Base-by-base conservation (phyloP, 2,888 invertebrate species). In the Ophioninae sp. region DNA sequence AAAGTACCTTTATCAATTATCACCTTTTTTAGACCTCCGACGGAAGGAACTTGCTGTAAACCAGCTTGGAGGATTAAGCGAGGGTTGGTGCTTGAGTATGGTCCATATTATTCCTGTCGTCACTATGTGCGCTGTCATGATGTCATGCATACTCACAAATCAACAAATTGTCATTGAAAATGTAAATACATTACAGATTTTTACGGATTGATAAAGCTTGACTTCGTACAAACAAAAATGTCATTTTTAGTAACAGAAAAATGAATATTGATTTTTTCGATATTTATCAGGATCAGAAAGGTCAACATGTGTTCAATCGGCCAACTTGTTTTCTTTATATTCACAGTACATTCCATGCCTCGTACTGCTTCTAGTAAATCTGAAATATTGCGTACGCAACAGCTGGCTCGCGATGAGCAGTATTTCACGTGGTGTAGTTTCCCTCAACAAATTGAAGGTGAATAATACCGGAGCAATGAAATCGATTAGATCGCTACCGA, bases 361-460 rank as follows among this genome's bases (percentile, higher is more conserved):
- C 39, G 87, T 88, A 0, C 74, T 89, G 7, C 86, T 88, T 69
- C 79, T 89, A 22, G 78, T 89, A 22, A 89, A 89, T 79, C 81
- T 89, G 3, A 89, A 89, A 77, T 85, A 87, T 51, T 89, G 89
- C 81, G 84, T 89, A 56, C 85, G 89, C 17, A 87, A 87, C 39
- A 89, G 89, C 56, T 89, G 88, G 88, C 80, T 89, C 44, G 89
- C 89, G 23, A 85, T 90, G 85, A 89, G 89, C 83, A 88, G 88
- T 77, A 88, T 90, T 74, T 88, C 89, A 8, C 86, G 87, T 75
- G 89, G 89, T 41, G 65, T 88, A n/a, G 86, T 89, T 58, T 90
- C 90, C 72, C 86, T 90, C 22, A 87, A 90, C 65, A 90, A 90
- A 80, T 86, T 90, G 7, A 90, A 90, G 87, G 90, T 90, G 81